Evolutionary conservation across 2,797 vertebrate species (phyloP), one percentile per base, ranked within the genome.

Genomic region (Peromyscus attwateri): DNA sequence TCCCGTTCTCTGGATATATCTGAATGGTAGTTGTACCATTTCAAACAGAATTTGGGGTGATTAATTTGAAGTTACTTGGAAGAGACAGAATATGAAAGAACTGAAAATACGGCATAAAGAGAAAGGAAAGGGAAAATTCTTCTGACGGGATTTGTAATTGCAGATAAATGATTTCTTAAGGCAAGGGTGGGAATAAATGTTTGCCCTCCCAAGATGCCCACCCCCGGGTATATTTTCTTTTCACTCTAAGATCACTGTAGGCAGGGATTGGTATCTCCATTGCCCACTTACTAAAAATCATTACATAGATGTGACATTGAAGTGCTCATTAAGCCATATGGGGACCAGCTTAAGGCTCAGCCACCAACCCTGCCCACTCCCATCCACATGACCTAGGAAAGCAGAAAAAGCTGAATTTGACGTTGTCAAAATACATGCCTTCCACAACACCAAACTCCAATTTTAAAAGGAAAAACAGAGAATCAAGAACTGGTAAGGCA

Each of bases 71-170:
- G 6, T 27, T 43, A 27, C 8, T 43, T 52, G 16, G 17, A 49
- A 89, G 16, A 9, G 5, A 31, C 43, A 87, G 83, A 21, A 23
- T 23, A 23, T 23, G 4, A 16, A 87, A 62, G 31, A 87, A 70
- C 2, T 66, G 6, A 2, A 37, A 87, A 46, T 13, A 0, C 0
- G 0, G 13, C 0, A 1, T 4, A 17, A 62, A 68, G 2, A 21
- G 3, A 37, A 40, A 57, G 9, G 12, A 8, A 19, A 37, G 8
- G 3, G 8, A 1, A 34, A 76, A 73, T 52, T 17, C 31, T 70
- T 23, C 21, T 40, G 9, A 43, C 43, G 3, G 62, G 1, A 75
- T 43, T 55, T 31, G 1, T 12, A 29, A 29, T 3, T 76, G 5
- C 23, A 29, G 1, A 19, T 37, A 71, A 57, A 49, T 0, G 0